A percentile compares a stretch with the other conserved stretches of the same genome.
Conservation (phyloP, 2,888 invertebrate genomes). For the Timema podura region DNA sequence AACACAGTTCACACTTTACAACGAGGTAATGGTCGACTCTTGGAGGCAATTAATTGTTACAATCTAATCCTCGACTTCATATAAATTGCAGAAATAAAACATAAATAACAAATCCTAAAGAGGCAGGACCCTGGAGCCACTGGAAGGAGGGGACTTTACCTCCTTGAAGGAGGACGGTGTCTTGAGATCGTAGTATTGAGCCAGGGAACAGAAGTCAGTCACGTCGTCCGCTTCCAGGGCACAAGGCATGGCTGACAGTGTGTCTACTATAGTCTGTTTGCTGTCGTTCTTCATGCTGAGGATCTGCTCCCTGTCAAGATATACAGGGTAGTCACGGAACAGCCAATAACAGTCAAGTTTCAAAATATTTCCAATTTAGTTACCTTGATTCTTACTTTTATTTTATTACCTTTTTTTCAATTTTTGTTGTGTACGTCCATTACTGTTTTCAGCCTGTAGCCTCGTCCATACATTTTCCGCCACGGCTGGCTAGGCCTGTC, state of each 20-base stretch:
- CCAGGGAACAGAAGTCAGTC: constrained; percentile 92
- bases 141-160: constrained; percentile 41
- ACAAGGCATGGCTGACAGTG: constrained; percentile 71
- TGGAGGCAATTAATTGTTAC: neutral
- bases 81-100: neutral
- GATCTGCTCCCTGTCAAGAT: constrained; percentile 63
- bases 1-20: no score
- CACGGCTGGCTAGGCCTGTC: no score
- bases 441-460: no score
- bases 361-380: no score
- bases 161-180: constrained; percentile 91
- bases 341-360: no score
- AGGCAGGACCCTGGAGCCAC: neutral
- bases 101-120: no score
- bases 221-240: constrained; percentile 92
- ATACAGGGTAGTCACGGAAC: neutral
- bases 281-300: constrained; percentile 69
- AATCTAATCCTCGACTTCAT: neutral
- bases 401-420: no score
- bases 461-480: no score
- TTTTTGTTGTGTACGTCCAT: no score
- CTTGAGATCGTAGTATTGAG: constrained; percentile 91
- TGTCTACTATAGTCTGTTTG: constrained; percentile 64
- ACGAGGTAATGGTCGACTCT: no score
- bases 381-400: no score